Base-by-base conservation (phyloP, 2,888 invertebrate genomes). In the Lissonota sp. region DNA sequence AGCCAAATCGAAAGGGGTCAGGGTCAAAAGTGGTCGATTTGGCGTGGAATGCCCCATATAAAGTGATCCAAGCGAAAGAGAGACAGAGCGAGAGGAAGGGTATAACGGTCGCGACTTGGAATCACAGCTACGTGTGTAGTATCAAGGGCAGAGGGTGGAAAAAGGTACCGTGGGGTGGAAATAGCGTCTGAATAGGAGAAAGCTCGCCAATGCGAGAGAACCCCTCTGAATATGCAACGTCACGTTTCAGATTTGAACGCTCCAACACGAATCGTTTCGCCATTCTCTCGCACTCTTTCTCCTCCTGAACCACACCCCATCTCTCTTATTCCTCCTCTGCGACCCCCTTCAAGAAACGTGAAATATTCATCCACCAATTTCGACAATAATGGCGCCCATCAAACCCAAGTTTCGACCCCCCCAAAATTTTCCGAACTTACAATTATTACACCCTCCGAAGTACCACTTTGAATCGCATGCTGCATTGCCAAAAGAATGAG, bases 161-260 rank as follows among this genome's bases (percentile, higher is more conserved):
- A 63, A 16, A 73, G 64, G 53, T 8, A 51, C 14, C 10, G 16
- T 60, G 66, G 44, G 26, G 26, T 26, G 44, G 67, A 67, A 72
- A 67, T 44, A 46, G 63, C 14, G 42, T 12, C 42, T 70, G 71
- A 77, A 76, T 44, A 69, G 26, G 42, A 57, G 60, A 64, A 63
- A 55, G 60, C 75, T 8, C 37, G 44, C 26, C 55, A 46, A 39
- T 46, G 77, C 42, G 66, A 66, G 49, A n/a, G 67, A 63, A 62
- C 55, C 74, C 82, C 75, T 81, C 53, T 79, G 82, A 83, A 82
- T 83, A 84, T 84, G 80, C 84, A 81, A 46, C 51, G 82, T 77
- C 84, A 84, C 84, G 84, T 83, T 81, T 78, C 53, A 69, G 81
- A 79, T 76, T 80, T 64, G 16, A 66, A 75, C 26, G 49, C n/a